phyloP scores from a whole-genome alignment of 2,888 invertebrate species.

The Drosophila greeni region DNA sequence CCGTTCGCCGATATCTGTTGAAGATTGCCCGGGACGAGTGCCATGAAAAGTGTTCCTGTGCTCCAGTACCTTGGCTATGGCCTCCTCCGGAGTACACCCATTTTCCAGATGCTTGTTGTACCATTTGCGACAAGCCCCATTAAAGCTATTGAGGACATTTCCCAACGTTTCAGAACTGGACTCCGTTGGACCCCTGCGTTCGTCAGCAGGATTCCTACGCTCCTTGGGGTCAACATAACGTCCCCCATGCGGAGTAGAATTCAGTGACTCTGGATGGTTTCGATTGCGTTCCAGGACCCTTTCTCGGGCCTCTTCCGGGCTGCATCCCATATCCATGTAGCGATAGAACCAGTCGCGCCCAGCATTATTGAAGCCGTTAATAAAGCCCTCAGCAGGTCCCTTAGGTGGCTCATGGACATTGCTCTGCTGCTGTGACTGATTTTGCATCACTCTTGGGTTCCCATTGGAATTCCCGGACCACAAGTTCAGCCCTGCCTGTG shows the following conservation, averaged over 20 bases:
- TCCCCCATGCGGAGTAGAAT: not conserved
- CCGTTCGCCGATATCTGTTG: not conserved
- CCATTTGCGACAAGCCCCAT: not conserved
- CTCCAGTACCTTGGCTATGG: constrained; percentile 5
- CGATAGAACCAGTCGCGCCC: constrained; percentile 12
- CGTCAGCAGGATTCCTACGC: not conserved
- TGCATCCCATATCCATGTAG: constrained; percentile 2
- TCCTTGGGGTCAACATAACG: not conserved
- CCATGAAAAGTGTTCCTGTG: not conserved
- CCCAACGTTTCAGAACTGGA: too few relatives aligned
- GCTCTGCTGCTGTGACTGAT: not conserved
- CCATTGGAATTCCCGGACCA: constrained; percentile 6
- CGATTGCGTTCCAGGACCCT: constrained; percentile 4
- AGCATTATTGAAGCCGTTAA: not conserved
- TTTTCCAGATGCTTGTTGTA: not conserved
- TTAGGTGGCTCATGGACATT: not conserved
- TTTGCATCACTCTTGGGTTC: not conserved
- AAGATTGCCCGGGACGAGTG: not conserved
- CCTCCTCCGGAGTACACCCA: not conserved
- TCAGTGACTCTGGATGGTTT: constrained; percentile 1
- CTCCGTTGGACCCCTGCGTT: not conserved
- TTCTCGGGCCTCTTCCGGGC: not conserved
- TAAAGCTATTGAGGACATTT: not conserved
- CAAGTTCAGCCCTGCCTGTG: not conserved
- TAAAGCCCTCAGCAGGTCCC: not conserved